Conservation (phyloP, 2,113 vertebrate genomes). For the Procavia capensis region DNA sequence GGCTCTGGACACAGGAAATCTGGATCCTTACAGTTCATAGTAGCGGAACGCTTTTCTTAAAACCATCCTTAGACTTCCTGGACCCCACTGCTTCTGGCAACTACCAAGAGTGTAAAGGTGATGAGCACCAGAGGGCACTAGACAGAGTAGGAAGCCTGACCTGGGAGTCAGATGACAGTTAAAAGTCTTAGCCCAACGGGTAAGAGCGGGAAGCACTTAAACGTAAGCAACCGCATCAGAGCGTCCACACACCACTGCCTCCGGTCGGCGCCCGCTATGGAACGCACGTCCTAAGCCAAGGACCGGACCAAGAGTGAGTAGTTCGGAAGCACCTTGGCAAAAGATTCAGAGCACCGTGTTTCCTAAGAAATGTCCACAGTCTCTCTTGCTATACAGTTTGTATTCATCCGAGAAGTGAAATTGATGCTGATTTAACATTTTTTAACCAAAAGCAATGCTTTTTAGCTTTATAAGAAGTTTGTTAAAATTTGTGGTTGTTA, state of each 20-base stretch:
- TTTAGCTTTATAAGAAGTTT: constrained; percentile 15
- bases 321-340: background rate
- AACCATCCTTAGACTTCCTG: constrained; percentile 53
- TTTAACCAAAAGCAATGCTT: background rate
- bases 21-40: background rate
- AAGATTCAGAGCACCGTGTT: background rate
- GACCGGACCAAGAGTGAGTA: background rate
- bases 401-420: background rate
- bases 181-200: background rate
- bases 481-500: background rate
- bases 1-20: background rate
- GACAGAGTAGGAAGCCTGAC: constrained; percentile 41
- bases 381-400: background rate
- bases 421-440: background rate
- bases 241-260: background rate
- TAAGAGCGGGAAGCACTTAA: constrained; percentile 69
- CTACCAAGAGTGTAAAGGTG: constrained; percentile 12
- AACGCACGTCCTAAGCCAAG: background rate
- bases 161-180: constrained; percentile 29
- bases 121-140: constrained; percentile 78
- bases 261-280: background rate
- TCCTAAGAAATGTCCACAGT: background rate
- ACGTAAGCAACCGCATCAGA: constrained; percentile 44
- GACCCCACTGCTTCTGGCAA: constrained; percentile 7
- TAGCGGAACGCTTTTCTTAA: constrained; percentile 47